Base-by-base conservation (phyloP, 64 coral and sea anemone species). In the Pocillopora damicornis region DNA sequence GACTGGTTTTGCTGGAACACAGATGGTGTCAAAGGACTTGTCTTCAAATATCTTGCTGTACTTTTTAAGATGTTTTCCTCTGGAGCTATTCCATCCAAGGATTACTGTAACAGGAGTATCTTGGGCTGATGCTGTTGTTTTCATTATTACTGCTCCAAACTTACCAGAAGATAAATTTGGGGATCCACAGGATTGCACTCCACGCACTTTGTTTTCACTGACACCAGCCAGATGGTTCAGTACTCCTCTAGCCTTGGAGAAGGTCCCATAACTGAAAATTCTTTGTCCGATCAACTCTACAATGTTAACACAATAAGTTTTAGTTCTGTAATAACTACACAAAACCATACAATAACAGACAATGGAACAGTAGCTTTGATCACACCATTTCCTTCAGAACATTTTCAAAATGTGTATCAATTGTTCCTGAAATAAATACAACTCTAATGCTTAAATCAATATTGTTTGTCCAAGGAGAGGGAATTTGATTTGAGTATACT, bases 41-140 rank as follows among this genome's bases (percentile, higher is more conserved):
- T 75, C 86, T 72, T 95, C 88, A 81, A 98, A 98, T 42, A 98
- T 92, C 34, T 89, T 22, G 78, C 90, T 93, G 85, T 95, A 98
- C 62, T 95, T 98, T 60, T 62, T 76, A 30, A 98, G 68, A 60
- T 98, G 90, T 56, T 95, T 98, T 60, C 74, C 80, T 90, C 68
- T 92, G 2, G 93, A 98, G 35, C 88, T 87, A 35, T 95, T 98
- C 96, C 96, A 98, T 18, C 96, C 93, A 51, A 98, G 90, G 81
- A 98, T 95, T 9, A 94, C 86, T 18, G 92, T 90, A 77, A 95
- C 78, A 37, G 96, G 96, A 8, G 69, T 98, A 14, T n/a, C 71
- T 20, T 60, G 58, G 37, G 62, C n/a, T 64, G 35, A 22, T 66
- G 63, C 35, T 66, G 60, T 25, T 63, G 63, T 69, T 63, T 71